phyloP scores from a whole-genome alignment of 1,140 invertebrate genomes.

The Aphelenchoides fujianensis region DNA sequence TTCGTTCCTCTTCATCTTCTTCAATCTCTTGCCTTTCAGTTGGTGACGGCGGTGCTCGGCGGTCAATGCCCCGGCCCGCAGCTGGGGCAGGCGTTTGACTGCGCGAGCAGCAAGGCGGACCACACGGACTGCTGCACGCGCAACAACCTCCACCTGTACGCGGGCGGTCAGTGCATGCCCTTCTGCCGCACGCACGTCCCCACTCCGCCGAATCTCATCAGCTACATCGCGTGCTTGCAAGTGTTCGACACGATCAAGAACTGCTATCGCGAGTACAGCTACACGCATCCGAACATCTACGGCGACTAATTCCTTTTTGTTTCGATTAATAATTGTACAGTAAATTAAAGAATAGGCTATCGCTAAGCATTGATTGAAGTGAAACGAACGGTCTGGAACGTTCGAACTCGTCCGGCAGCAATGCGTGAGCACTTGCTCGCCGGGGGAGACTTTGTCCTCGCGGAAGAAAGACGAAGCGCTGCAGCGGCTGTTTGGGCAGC shows the following conservation, averaged over 20 bases:
- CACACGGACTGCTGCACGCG: constrained; percentile 44
- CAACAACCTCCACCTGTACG: constrained; percentile 35
- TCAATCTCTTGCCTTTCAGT: constrained; percentile 36
- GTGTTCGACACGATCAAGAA: constrained; percentile 48
- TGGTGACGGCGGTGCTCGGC: constrained; percentile 34
- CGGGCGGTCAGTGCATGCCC: constrained; percentile 49
- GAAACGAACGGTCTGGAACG: too few relatives aligned
- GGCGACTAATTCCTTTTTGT: constrained; percentile 34
- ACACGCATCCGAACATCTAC: constrained; percentile 44
- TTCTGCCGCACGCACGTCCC: constrained; percentile 44
- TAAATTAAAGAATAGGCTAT: neutral
- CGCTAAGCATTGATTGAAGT: too few relatives aligned
- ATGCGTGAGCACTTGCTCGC: too few relatives aligned
- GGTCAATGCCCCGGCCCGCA: constrained; percentile 47
- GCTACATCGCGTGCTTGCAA: constrained; percentile 33
- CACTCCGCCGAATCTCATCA: constrained; percentile 46
- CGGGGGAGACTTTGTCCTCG: too few relatives aligned
- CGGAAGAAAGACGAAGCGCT: too few relatives aligned
- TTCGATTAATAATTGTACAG: neutral
- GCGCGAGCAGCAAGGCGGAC: constrained; percentile 43
- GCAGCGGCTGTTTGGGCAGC: too few relatives aligned
- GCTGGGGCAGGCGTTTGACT: constrained; percentile 50
- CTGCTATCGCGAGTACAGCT: constrained; percentile 42
- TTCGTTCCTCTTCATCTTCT: constrained; percentile 20
- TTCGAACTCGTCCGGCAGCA: too few relatives aligned